Evolutionary conservation across 2,113 vertebrate species (phyloP), one percentile per base, ranked within the genome.

Genomic region (Labeo rohita): DNA sequence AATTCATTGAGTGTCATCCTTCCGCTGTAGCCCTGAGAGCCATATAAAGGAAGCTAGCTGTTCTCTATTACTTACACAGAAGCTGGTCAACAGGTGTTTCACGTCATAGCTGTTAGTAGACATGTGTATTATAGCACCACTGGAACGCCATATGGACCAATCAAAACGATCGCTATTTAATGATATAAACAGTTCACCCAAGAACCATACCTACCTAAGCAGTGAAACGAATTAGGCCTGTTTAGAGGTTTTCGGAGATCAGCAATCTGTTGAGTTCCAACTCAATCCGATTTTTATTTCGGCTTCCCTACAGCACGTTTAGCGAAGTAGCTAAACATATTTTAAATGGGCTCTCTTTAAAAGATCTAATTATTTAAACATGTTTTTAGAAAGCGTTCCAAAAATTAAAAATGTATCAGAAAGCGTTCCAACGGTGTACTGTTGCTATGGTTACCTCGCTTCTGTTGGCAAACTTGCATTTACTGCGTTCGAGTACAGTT

Each of bases 71-170:
- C 5, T 6, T 56, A 56, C 16, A 56, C 54, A 34, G 28, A 68
- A 68, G 66, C 39, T 73, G 70, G 0, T 28, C 1, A 23, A 23
- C 43, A 47, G 87, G 88, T 89, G 91, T 90, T 90, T 91, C 88
- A 63, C 0, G 59, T 56, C 54, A 56, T 18, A 54, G 15, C 52
- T 54, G 52, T 8, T 6, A 56, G 54, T 18, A 6, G 16, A 56
- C 18, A 18, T 56, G 54, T 56, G 54, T 56, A 3, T 66, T 15
- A 15, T 15, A 65, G 11, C 63, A 65, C 23, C 23, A n/a, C 28
- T 16, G 6, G 34, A 68, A 70, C 3, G 15, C 15, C 16, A 8
- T 21, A 21, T 59, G 54, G 54, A 59, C 54, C 54, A 59, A 18
- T 43, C 16, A 70, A 36, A 68, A 39, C 66, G 3, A 8, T 39